Base-by-base conservation (phyloP, 2,113 vertebrate species). In the Pelodiscus sinensis region DNA sequence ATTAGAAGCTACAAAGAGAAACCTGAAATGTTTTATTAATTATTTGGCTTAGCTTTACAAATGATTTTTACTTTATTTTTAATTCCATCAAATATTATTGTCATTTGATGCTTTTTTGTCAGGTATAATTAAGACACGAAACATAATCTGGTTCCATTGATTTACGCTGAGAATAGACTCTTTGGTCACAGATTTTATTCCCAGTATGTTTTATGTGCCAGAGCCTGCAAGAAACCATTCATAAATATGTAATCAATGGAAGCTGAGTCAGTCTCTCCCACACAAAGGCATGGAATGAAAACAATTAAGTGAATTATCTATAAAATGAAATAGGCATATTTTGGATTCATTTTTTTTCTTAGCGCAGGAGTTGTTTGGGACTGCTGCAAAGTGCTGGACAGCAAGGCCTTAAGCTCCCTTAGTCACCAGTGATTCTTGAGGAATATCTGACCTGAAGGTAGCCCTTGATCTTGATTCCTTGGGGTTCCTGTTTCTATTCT, bases 11-110 rank as follows among this genome's bases (percentile, higher is more conserved):
- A 81, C 62, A 94, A 92, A 92, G 80, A 88, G 44, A 62, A 89
- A 24, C 11, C 78, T 31, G 9, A 86, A 90, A 95, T 90, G 15
- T 94, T 96, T 95, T 92, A 91, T 94, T 93, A 94, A 88, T 93
- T 2, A 29, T 92, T 82, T 89, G 29, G 12, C n/a, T 93, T 93
- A 92, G n/a, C 71, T 87, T 93, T 80, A 60, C 5, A 5, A 38
- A 50, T 55, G 8, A 27, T 58, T 79, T 84, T 85, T 65, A 31
- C 44, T 84, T 94, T 38, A 89, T 79, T 62, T 78, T 81, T 94
- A 81, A 5, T 75, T 75, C 44, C 90, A 25, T 83, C 79, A 89
- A 82, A 58, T 3, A 2, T 86, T 80, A 57, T 90, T 62, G 8
- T 77, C 88, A 73, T 88, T 83, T 78, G 77, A 31, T 38, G 2